Evolutionary conservation across 1,140 invertebrate species (phyloP).

Genomic region (Drosophila oshimai): DNA sequence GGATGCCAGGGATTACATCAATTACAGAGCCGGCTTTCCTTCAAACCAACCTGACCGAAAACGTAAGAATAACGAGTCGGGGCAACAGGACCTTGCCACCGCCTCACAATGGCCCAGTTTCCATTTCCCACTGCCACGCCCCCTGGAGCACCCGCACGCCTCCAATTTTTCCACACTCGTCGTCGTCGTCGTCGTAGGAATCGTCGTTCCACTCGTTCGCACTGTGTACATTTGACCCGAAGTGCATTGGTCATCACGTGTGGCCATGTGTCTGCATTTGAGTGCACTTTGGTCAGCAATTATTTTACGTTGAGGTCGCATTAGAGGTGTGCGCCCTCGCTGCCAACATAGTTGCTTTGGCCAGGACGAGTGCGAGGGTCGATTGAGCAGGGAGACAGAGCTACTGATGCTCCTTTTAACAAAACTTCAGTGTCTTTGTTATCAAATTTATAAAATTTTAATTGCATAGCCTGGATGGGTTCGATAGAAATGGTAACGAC

Average conservation of each 20-base stretch:
- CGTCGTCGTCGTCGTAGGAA: neutral
- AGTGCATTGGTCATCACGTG: conserved; percentile 80
- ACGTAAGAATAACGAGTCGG: conserved; percentile 73
- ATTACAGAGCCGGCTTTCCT: conserved; percentile 66
- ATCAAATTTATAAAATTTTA: too few relatives aligned
- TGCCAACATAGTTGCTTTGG: conserved; percentile 49
- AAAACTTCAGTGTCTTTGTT: too few relatives aligned
- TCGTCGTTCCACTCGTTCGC: conserved; percentile 31
- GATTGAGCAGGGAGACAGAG: neutral
- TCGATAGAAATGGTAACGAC: too few relatives aligned
- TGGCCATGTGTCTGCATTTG: conserved; percentile 80
- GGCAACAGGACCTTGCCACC: conserved; percentile 39
- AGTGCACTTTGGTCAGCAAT: conserved; percentile 81
- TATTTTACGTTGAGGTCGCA: conserved; percentile 81
- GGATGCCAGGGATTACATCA: conserved; percentile 71
- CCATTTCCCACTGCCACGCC: neutral
- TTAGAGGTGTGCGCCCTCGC: conserved; percentile 66
- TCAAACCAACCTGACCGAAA: conserved; percentile 66
- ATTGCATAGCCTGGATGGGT: too few relatives aligned
- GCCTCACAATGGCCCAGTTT: conserved; percentile 48
- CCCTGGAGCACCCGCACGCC: neutral
- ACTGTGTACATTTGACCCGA: conserved; percentile 72
- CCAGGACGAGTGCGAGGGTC: conserved; percentile 29
- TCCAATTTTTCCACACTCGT: neutral
- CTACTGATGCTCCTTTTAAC: too few relatives aligned